Evolutionary conservation across 2,797 vertebrate genomes (phyloP), one percentile per base, ranked within the genome.

Genomic region (Orientallactaga sibirica): DNA sequence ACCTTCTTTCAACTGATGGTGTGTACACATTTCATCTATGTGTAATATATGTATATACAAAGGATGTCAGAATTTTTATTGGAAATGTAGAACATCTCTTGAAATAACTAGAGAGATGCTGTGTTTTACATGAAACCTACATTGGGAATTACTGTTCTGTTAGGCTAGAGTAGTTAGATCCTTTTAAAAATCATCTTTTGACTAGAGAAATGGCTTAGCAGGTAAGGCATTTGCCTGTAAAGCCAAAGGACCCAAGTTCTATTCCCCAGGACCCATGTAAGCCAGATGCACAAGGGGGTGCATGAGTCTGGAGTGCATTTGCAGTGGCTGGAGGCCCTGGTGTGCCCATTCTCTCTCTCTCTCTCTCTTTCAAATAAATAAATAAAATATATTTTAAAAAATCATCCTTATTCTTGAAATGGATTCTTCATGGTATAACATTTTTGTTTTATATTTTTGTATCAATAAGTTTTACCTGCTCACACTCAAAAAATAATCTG

Each of bases 321-420:
- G 8, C 48, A 9, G 48, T 48, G 48, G 48, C 48, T 48, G 48
- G 48, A 8, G 48, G 8, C 48, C 48, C 48, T 48, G 48, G 48
- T 48, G 48, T 48, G 48, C 48, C 48, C 48, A 48, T 48, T 48
- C 48, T 48, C 48, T 48, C 48, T 48, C 48, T 48, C 48, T 48
- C 48, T 48, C 43, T 9, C 43, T 48, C 43, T 48, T 9, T 48
- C 43, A 48, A 48, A 48, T 48, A 48, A 48, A 37, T 37, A 37
- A 37, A 37, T 37, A 37, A 37, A 37, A 37, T 37, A 37, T 37
- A 37, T 37, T 37, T 37, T 37, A 37, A 43, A 71, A 71, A 86
- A 62, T 43, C 43, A 66, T 58, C 92, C 95, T 91, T 83, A 67
- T 79, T 95, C 77, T 66, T 67, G 4, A 86, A 89, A 80, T 90